phyloP scores from a whole-genome alignment of 2,888 invertebrate species.

The Apotomis capreana region DNA sequence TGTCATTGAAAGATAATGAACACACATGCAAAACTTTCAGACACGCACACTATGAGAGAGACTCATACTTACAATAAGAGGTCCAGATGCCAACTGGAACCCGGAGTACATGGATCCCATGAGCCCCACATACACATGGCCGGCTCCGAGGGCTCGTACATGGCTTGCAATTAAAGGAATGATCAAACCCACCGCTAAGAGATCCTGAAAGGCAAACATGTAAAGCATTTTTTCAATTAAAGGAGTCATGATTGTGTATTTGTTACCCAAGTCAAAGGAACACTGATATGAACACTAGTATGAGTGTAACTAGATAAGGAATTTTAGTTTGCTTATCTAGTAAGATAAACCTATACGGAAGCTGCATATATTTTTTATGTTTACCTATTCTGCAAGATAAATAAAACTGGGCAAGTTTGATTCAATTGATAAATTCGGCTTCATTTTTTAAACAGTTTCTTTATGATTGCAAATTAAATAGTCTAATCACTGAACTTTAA shows the following conservation, averaged over 20 bases:
- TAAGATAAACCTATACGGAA: background rate
- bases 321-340: background rate
- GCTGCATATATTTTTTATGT: background rate
- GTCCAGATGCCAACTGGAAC: constrained; percentile 85
- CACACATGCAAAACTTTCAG: too few relatives aligned
- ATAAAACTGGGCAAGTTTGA: background rate
- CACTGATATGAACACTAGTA: background rate
- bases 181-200: constrained; percentile 85
- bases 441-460: too few relatives aligned
- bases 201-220: constrained; percentile 74
- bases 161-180: constrained; percentile 83
- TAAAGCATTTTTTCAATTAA: background rate
- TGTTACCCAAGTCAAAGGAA: background rate
- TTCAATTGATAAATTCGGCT: too few relatives aligned
- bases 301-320: background rate
- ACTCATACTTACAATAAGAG: constrained; percentile 81
- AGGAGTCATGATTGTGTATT: background rate
- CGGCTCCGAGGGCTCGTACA: constrained; percentile 82
- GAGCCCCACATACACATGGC: constrained; percentile 83
- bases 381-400: background rate
- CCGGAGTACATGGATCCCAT: constrained; percentile 85
- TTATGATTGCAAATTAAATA: too few relatives aligned
- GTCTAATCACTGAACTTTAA: too few relatives aligned
- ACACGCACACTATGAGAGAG: background rate
- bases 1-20: too few relatives aligned